phyloP scores from a whole-genome alignment of 2,888 invertebrate genomes.

The Phlogophora meticulosa region DNA sequence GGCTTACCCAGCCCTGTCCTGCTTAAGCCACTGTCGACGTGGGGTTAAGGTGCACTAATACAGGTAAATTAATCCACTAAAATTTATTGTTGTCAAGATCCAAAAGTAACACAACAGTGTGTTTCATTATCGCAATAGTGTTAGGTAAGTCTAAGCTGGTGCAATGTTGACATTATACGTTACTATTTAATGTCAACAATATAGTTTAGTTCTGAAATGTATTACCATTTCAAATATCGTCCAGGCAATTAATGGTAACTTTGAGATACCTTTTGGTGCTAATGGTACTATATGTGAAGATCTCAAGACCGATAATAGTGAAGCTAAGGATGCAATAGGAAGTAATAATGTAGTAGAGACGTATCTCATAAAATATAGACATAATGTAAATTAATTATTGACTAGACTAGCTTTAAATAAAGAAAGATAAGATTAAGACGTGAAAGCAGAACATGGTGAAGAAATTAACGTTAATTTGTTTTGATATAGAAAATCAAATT shows the following conservation, averaged over 20 bases:
- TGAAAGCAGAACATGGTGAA: constrained; percentile 28
- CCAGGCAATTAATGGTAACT: constrained; percentile 42
- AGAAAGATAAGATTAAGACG: constrained; percentile 3
- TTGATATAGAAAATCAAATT: constrained; percentile 35
- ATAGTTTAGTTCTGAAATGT: constrained; percentile 32
- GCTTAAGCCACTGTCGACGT: too few relatives aligned
- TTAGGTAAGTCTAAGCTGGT: constrained; percentile 39
- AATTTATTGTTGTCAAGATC: neutral
- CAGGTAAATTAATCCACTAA: neutral
- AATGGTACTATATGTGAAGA: constrained; percentile 28
- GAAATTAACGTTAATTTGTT: constrained; percentile 9
- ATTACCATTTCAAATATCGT: constrained; percentile 56
- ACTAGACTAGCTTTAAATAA: neutral
- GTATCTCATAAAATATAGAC: neutral
- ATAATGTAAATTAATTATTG: neutral
- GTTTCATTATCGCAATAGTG: constrained; percentile 36
- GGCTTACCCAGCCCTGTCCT: too few relatives aligned
- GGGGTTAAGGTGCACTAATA: too few relatives aligned
- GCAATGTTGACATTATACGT: constrained; percentile 51
- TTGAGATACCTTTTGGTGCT: constrained; percentile 22
- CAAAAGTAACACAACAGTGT: constrained; percentile 26
- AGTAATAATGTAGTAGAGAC: neutral
- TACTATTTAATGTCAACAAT: constrained; percentile 53
- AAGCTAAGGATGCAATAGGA: neutral
- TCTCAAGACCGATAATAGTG: constrained; percentile 10